Conservation (phyloP, 1,140 invertebrate species). For the Muscidifurax raptorellus region DNA sequence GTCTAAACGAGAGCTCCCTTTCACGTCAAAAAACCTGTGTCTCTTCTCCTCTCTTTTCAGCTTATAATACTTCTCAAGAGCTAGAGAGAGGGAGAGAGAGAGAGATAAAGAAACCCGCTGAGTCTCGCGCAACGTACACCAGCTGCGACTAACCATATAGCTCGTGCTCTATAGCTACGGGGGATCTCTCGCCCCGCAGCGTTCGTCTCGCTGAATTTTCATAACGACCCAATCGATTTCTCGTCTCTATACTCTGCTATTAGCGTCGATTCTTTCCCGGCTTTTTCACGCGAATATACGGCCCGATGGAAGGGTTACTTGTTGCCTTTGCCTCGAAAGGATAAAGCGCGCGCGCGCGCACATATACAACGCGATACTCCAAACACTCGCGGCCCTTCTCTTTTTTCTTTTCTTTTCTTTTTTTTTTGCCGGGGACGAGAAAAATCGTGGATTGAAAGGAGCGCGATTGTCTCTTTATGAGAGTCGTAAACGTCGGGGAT, state of each 20-base stretch:
- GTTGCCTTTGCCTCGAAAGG: not conserved
- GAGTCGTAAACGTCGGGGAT: slow-evolving; percentile 35
- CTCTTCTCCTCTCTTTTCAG: slow-evolving; percentile 19
- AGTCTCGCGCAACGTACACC: slow-evolving; percentile 14
- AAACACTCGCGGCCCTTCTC: no score
- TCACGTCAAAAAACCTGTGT: slow-evolving; percentile 23
- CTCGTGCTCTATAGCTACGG: slow-evolving; percentile 20
- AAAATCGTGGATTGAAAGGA: not conserved
- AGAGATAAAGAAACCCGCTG: slow-evolving; percentile 29
- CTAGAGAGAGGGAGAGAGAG: slow-evolving; percentile 18
- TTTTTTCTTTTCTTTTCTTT: not conserved
- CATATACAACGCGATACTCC: no score
- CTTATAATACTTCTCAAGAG: slow-evolving; percentile 40
- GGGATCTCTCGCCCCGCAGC: slow-evolving; percentile 1
- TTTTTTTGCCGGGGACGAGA: not conserved
- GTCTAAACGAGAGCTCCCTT: slow-evolving; percentile 21
- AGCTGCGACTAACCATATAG: slow-evolving; percentile 45
- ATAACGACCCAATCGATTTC: slow-evolving; percentile 52
- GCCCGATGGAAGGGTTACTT: not conserved
- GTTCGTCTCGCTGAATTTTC: slow-evolving; percentile 49
- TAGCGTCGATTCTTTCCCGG: not conserved
- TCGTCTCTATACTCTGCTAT: not conserved
- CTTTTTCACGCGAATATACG: not conserved
- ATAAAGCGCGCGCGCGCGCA: not conserved
- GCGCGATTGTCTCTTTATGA: slow-evolving; percentile 27